Evolutionary conservation across 2,797 vertebrate species (phyloP).

Genomic region (Sus cebifrons): DNA sequence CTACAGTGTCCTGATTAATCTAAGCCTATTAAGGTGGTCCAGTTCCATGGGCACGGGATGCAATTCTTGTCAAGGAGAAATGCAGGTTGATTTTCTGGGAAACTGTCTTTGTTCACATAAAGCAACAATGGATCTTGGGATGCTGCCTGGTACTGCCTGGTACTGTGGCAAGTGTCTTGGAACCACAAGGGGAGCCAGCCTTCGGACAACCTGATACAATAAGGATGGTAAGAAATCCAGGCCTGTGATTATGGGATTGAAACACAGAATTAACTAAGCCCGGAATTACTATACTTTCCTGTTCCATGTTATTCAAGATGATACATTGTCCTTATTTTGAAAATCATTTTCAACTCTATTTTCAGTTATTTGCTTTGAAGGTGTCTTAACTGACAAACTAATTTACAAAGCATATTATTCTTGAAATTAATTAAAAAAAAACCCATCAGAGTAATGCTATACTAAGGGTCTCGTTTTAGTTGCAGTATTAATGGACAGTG

Average conservation of each 20-base stretch:
- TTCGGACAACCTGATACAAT: neutral
- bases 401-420: conserved; percentile 62
- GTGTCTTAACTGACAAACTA: conserved; percentile 39
- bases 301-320: neutral
- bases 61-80: neutral
- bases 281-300: neutral
- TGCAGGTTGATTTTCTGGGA: neutral
- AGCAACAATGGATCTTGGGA: neutral
- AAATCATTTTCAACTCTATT: conserved; percentile 35
- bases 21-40: neutral
- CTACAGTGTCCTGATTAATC: neutral
- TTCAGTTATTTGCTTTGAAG: conserved; percentile 45
- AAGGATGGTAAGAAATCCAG: neutral
- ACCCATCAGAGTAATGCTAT: neutral
- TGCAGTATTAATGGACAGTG: conserved; percentile 41
- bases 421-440: conserved; percentile 72
- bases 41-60: neutral
- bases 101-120: neutral
- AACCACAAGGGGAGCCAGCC: neutral
- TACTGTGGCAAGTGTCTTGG: neutral
- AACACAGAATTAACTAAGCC: neutral
- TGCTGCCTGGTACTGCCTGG: neutral
- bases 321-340: conserved; percentile 17
- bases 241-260: neutral
- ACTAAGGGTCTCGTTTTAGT: conserved; percentile 57